Evolutionary conservation across 2,797 vertebrate genomes (phyloP), one percentile per base, ranked within the genome.

Genomic region (Dallia pectoralis): DNA sequence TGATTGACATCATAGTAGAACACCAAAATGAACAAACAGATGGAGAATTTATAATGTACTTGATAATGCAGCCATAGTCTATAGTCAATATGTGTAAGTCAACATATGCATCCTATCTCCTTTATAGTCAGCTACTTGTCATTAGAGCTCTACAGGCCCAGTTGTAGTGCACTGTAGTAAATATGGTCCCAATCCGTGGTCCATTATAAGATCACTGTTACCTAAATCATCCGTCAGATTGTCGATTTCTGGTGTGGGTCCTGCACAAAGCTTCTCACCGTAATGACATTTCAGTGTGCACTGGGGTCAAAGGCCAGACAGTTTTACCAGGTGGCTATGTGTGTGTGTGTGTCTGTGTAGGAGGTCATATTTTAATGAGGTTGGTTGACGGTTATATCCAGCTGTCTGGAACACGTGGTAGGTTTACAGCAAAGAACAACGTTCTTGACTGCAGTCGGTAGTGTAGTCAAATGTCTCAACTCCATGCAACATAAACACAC

Each of bases 161-260:
- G 25, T 25, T 25, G 53, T 59, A 18, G 11, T 59, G 18, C 53
- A 59, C 53, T 59, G 12, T 59, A 59, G 53, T 59, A 22, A 59
- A 59, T 59, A 59, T 22, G 53, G 53, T 79, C 79, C 80, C 77
- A 78, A 88, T 87, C 75, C 82, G 69, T 82, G 53, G 73, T 76
- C 70, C 82, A 88, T 88, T 87, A 79, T 75, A 69, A 33, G 36
- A 67, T 62, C 64, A 70, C 33, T 71, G 77, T 56, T 61, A 79
- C 72, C 51, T 8, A 56, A 25, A 25, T 59, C 53, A 59, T 59
- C 53, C 80, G 85, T 74, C 73, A 77, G 84, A 88, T 90, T 88
- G 86, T 59, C n/a, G 51, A 56, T 19, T 49, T 2, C 77, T 9
- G 0, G n/a, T 68, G 70, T 27, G 59, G 67, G 66, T 69, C 16